These are phyloP conservation scores for Macrostomum lignano DNA, from an alignment of 1,140 invertebrate species.

Conservation along the genomic window DNA sequence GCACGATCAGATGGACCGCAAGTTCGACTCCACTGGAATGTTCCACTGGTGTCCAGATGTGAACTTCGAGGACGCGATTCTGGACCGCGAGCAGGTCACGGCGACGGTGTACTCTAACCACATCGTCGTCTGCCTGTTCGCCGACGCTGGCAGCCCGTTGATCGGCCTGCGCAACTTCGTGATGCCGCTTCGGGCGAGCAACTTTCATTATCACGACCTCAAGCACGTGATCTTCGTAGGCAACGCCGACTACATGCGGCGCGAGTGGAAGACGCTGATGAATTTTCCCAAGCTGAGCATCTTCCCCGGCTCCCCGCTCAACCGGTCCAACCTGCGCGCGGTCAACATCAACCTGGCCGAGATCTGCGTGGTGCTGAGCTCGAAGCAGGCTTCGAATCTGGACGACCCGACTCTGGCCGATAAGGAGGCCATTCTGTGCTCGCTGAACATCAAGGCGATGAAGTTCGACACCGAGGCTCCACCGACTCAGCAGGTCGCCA, in stretches of 20 bases:
- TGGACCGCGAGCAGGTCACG: conserved; percentile 81
- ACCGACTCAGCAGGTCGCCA: too few relatives aligned
- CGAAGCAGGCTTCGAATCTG: conserved; percentile 44
- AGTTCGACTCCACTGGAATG: conserved; percentile 82
- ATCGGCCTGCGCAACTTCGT: conserved; percentile 35
- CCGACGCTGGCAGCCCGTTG: conserved; percentile 80
- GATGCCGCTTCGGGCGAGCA: conserved; percentile 40
- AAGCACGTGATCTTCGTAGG: conserved; percentile 94
- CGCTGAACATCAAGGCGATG: conserved; percentile 94
- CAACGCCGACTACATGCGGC: conserved; percentile 72
- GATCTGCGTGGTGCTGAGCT: conserved; percentile 79
- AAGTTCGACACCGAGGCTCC: too few relatives aligned
- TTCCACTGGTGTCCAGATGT: conserved; percentile 95
- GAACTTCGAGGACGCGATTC: conserved; percentile 77
- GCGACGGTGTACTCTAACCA: conserved; percentile 96
- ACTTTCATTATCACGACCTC: conserved; percentile 90
- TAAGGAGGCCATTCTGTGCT: conserved; percentile 89
- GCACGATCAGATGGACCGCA: conserved; percentile 7
- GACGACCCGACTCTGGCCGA: conserved; percentile 40
- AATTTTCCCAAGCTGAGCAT: conserved; percentile 93
- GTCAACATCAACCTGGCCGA: conserved; percentile 93
- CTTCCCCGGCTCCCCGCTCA: conserved; percentile 61
- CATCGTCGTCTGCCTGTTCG: conserved; percentile 81
- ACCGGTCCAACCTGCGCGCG: conserved; percentile 72
- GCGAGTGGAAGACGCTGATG: conserved; percentile 89